phyloP scores from a whole-genome alignment of 2,888 invertebrate genomes.

The Drosophila demipolita region DNA sequence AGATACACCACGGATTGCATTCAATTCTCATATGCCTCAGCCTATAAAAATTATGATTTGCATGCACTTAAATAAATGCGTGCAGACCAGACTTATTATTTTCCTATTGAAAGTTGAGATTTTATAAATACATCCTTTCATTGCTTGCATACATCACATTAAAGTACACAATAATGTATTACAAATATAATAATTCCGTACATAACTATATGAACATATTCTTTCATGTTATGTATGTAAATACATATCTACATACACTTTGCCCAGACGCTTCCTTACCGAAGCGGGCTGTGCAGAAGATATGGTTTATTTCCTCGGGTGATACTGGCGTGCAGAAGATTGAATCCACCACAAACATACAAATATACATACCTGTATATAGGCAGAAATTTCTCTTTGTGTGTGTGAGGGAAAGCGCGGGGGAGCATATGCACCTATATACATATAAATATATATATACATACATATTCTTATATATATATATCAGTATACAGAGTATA shows the following conservation, averaged over 20 bases:
- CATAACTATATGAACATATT: neutral
- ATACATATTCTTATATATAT: slow-evolving; percentile 24
- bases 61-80: slow-evolving; percentile 13
- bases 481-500: slow-evolving; percentile 20
- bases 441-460: slow-evolving; percentile 10
- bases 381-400: slow-evolving; percentile 27
- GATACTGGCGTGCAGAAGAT: slow-evolving; percentile 68
- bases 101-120: slow-evolving; percentile 6
- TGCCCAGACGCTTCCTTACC: slow-evolving; percentile 25
- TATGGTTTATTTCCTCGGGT: slow-evolving; percentile 77
- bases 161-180: neutral
- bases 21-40: slow-evolving; percentile 5
- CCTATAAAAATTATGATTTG: neutral
- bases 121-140: slow-evolving; percentile 1
- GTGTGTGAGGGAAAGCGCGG: slow-evolving; percentile 7
- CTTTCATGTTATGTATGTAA: slow-evolving; percentile 6
- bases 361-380: slow-evolving; percentile 54
- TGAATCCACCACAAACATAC: slow-evolving; percentile 57
- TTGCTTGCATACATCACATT: neutral
- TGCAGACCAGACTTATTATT: slow-evolving; percentile 21
- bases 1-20: slow-evolving; percentile 19
- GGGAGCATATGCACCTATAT: slow-evolving; percentile 22
- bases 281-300: slow-evolving; percentile 32
- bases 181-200: neutral
- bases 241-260: slow-evolving; percentile 18